Evolutionary conservation across 2,113 vertebrate species (phyloP), one percentile per base, ranked within the genome.

Genomic region (Rhinolophus sinicus): DNA sequence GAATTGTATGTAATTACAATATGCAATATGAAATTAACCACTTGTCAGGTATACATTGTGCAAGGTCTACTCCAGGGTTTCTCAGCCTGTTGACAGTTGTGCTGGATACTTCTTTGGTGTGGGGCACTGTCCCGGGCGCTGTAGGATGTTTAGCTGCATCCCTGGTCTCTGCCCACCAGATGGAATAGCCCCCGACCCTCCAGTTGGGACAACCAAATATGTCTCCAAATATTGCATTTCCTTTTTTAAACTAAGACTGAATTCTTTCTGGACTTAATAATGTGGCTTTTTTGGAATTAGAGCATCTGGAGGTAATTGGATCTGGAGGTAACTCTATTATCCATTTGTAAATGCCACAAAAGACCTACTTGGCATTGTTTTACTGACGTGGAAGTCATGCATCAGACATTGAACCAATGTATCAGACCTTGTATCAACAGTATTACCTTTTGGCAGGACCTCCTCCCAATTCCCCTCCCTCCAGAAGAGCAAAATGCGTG

Each of bases 201-300:
- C 3, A 33, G 2, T 15, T 44, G 22, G 28, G 35, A 62, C 60
- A 76, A 88, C 30, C 91, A 78, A 52, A 16, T 54, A 24, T 88
- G 21, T 77, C 90, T 69, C n/a, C 35, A 94, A 75, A 95, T 9
- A 12, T 40, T 75, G 62, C 54, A 88, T 88, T 96, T 97, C 21
- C 40, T 52, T n/a, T 62, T 93, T 88, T 54, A 82, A 88, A 86
- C 15, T 94, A 82, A 86, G 30, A 84, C 33, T 72, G 30, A 91
- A 75, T 83, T 85, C 56, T 67, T 93, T 91, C 62, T 87, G 69
- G 86, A 93, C 44, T 85, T 90, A 77, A 50, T 96, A 69, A 82
- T 90, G n/a, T 93, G 52, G 6, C 50, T 96, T 16, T 88, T 95
- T 86, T 82, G 54, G 60, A 87, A 88, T 69, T 72, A 69, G 75